phyloP scores from a whole-genome alignment of 2,797 vertebrate genomes.

The Balearica regulorum region DNA sequence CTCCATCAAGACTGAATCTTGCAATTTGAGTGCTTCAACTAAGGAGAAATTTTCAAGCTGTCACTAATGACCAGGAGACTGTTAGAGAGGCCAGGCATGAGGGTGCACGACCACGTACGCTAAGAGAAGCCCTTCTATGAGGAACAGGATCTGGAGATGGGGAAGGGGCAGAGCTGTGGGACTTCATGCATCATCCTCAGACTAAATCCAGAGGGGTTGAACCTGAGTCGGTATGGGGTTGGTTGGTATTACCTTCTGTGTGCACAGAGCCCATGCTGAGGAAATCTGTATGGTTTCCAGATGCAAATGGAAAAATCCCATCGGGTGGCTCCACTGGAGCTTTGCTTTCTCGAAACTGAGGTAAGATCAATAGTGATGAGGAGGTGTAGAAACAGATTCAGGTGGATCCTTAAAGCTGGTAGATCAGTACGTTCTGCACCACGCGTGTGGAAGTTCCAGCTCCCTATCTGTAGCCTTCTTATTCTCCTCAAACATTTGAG shows the following conservation, averaged over 20 bases:
- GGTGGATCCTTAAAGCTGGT: not conserved
- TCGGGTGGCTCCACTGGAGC: not conserved
- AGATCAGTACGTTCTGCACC: not conserved
- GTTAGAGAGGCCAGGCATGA: not conserved
- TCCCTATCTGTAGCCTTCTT: not conserved
- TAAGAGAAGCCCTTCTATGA: not conserved
- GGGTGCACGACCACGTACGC: fast-evolving
- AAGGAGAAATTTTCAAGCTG: not conserved
- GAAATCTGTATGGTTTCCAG: not conserved
- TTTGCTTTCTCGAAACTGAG: not conserved
- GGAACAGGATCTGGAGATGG: not conserved
- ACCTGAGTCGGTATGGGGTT: not conserved
- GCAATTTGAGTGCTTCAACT: not conserved
- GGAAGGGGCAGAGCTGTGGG: not conserved
- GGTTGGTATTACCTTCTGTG: not conserved
- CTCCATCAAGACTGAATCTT: not conserved
- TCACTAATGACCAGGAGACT: not conserved
- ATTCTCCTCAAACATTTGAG: not conserved
- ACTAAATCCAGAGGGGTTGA: not conserved
- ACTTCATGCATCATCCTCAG: not conserved
- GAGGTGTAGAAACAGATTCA: not conserved
- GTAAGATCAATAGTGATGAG: not conserved
- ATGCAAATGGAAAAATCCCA: not conserved
- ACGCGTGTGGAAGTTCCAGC: not conserved
- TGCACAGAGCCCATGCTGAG: not conserved